Percentiles rank a stretch among this genome's conserved stretches.
phyloP scores from a whole-genome alignment of 2,888 invertebrate species.

The Trachelus troglodyta region DNA sequence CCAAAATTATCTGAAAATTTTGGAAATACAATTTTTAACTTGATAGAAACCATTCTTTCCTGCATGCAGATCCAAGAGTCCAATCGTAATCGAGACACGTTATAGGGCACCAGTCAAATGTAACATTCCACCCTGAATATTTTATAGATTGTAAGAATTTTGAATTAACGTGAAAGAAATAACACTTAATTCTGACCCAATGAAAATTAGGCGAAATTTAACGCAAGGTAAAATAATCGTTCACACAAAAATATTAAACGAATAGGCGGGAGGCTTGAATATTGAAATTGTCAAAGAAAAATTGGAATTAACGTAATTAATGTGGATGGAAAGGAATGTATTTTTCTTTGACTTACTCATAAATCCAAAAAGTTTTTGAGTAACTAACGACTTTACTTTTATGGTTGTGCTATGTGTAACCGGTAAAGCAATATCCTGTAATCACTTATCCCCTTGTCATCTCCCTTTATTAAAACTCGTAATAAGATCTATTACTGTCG shows the following conservation, averaged over 20 bases:
- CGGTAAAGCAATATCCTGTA: slow-evolving; percentile 28
- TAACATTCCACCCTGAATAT: slow-evolving; percentile 25
- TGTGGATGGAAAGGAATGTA: not conserved
- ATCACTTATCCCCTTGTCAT: not conserved
- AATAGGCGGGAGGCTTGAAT: too few species aligned
- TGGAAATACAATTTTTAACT: too few species aligned
- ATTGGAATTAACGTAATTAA: too few species aligned
- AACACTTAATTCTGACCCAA: slow-evolving; percentile 1
- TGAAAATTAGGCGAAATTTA: not conserved
- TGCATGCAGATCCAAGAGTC: too few species aligned
- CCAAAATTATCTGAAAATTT: too few species aligned
- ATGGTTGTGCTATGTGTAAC: slow-evolving; percentile 40
- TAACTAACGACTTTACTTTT: slow-evolving; percentile 26
- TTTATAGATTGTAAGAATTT: slow-evolving; percentile 20
- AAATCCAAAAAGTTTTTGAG: slow-evolving; percentile 8
- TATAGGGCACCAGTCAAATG: slow-evolving; percentile 22
- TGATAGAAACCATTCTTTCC: too few species aligned
- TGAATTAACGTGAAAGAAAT: slow-evolving; percentile 18
- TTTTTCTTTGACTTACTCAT: not conserved
- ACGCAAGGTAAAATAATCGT: not conserved
- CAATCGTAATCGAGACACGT: too few species aligned
- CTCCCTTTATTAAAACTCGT: not conserved
- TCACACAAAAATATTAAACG: too few species aligned
- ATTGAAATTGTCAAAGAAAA: too few species aligned
- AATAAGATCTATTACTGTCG: slow-evolving; percentile 20